Conservation (phyloP, 1,140 invertebrate genomes). For the fruit fly (Drosophila melanogaster) region Release_6_plus_ISO1_MT NT_033777.3:10249501-10250000, state of each 20-base stretch:
- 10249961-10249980: slow-evolving; percentile 52
- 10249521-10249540: slow-evolving; percentile 52
- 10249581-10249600: slow-evolving; percentile 58
- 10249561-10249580: slow-evolving; percentile 49
- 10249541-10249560: slow-evolving; percentile 49
- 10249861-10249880: slow-evolving; percentile 42
- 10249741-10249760: slow-evolving; percentile 51
- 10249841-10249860: slow-evolving; percentile 72
- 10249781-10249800: slow-evolving; percentile 16
- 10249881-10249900: slow-evolving; percentile 16
- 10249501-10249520: slow-evolving; percentile 17
- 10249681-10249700: slow-evolving; percentile 1
- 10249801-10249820: slow-evolving; percentile 49
- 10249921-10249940: slow-evolving; percentile 48
- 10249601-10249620: neutral
- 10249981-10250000: slow-evolving; percentile 32
- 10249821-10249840: slow-evolving; percentile 74
- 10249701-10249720: slow-evolving; percentile 32
- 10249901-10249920: slow-evolving; percentile 51
- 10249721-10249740: slow-evolving; percentile 58
- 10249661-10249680: slow-evolving; percentile 25
- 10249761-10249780: slow-evolving; percentile 38
- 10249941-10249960: slow-evolving; percentile 39
- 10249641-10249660: slow-evolving; percentile 35
- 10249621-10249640: slow-evolving; percentile 12